phyloP scores from a whole-genome alignment of 2,113 vertebrate species.

The Thalassoma bifasciatum region DNA sequence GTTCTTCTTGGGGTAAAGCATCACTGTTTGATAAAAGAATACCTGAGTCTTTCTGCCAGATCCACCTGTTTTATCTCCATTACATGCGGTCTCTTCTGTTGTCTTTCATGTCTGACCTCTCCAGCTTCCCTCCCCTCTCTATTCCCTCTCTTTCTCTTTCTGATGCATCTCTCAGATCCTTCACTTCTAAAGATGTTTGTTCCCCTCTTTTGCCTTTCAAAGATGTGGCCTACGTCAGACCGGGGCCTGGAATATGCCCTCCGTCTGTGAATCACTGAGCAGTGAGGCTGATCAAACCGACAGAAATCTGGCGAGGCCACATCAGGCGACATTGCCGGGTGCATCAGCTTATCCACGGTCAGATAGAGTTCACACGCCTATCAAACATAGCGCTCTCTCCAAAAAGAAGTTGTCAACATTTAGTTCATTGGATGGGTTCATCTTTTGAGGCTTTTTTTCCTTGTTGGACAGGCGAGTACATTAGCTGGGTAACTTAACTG shows the following conservation, averaged over 20 bases:
- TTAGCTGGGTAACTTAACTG: neutral
- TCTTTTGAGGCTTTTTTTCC: neutral
- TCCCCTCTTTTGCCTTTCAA: constrained; percentile 60
- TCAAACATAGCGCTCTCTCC: constrained; percentile 8
- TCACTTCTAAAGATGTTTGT: constrained; percentile 63
- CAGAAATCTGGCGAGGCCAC: constrained; percentile 36
- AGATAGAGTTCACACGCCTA: constrained; percentile 18
- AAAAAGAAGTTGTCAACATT: constrained; percentile 13
- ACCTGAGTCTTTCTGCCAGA: constrained; percentile 2
- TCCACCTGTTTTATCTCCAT: constrained; percentile 29
- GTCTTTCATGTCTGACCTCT: constrained; percentile 48
- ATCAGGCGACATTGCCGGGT: constrained; percentile 20
- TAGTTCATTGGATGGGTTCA: neutral
- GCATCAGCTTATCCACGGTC: constrained; percentile 26
- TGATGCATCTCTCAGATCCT: constrained; percentile 57
- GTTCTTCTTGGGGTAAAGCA: constrained; percentile 23
- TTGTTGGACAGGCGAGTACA: neutral
- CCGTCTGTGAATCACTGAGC: constrained; percentile 36
- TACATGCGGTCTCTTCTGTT: constrained; percentile 25
- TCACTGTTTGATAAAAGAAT: constrained; percentile 47
- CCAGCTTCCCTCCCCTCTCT: neutral
- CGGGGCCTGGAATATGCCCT: constrained; percentile 21
- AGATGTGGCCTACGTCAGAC: constrained; percentile 50
- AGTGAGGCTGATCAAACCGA: constrained; percentile 53
- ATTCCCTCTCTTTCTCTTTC: constrained; percentile 10